phyloP scores from a whole-genome alignment of 2,888 invertebrate genomes.

The Amblyjoppa proteus region DNA sequence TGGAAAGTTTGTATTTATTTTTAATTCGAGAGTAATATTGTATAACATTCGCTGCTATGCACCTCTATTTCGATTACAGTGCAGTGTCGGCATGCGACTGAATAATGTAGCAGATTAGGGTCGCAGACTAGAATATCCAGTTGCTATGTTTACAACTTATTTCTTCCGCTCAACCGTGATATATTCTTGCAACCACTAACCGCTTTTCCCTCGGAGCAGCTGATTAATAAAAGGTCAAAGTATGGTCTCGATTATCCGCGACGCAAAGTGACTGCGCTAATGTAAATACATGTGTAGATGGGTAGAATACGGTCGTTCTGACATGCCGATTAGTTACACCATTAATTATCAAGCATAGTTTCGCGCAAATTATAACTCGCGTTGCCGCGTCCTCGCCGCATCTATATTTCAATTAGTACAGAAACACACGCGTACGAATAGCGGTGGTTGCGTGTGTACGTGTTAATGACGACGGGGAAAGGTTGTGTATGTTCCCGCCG shows the following conservation, averaged over 20 bases:
- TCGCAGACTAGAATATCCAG: not conserved
- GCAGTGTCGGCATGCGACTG: too few species aligned
- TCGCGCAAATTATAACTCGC: conserved; percentile 36
- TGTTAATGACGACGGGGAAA: conserved; percentile 45
- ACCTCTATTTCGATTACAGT: too few species aligned
- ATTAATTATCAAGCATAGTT: conserved; percentile 39
- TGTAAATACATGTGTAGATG: not conserved
- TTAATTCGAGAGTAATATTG: too few species aligned
- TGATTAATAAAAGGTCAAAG: not conserved
- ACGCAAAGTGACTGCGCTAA: not conserved
- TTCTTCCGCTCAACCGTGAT: not conserved
- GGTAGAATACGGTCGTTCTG: conserved; percentile 1
- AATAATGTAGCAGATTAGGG: not conserved
- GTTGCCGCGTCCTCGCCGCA: conserved; percentile 14
- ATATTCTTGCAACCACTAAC: not conserved
- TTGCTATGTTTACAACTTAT: not conserved
- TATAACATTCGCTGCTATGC: too few species aligned
- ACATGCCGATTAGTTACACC: conserved; percentile 46
- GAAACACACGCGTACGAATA: conserved; percentile 37
- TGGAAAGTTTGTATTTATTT: too few species aligned
- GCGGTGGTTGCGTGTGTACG: conserved; percentile 8
- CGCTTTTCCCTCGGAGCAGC: not conserved
- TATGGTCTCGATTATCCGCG: not conserved
- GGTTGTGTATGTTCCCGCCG: conserved; percentile 27
- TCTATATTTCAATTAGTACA: conserved; percentile 52